Percentiles rank a stretch among this genome's conserved stretches.
phyloP scores from a whole-genome alignment of 2,888 invertebrate species.

The Ametastegia equiseti region DNA sequence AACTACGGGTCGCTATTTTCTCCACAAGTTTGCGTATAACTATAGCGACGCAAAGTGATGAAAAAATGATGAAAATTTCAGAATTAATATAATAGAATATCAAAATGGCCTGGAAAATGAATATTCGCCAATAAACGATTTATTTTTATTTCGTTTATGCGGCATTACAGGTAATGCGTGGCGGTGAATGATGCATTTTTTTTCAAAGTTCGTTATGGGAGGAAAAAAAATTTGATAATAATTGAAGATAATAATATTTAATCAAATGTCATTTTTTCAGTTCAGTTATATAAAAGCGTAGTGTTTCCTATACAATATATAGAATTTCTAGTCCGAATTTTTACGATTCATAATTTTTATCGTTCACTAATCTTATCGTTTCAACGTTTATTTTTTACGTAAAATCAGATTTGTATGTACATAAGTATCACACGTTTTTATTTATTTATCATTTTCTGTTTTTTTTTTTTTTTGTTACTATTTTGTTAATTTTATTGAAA shows the following conservation, averaged over 20 bases:
- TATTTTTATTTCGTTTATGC: slow-evolving; percentile 6
- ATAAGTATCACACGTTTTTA: not conserved
- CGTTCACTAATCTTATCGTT: not conserved
- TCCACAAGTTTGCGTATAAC: no score
- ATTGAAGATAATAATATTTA: slow-evolving; percentile 42
- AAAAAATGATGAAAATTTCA: not conserved
- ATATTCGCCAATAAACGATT: not conserved
- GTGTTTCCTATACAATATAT: not conserved
- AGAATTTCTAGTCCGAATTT: slow-evolving; percentile 37
- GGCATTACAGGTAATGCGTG: not conserved
- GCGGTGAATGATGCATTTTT: not conserved
- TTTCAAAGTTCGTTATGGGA: not conserved
- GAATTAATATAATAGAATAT: not conserved
- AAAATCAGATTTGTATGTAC: not conserved
- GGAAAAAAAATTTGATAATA: slow-evolving; percentile 43
- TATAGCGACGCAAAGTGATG: not conserved
- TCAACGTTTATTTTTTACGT: not conserved
- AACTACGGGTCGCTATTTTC: not conserved
- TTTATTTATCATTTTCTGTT: not conserved
- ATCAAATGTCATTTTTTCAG: not conserved
- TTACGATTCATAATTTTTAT: not conserved
- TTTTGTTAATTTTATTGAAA: no score
- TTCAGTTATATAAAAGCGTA: not conserved
- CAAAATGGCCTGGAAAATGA: not conserved
- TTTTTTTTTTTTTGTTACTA: no score